Evolutionary conservation across 2,797 vertebrate genomes (phyloP), one percentile per base, ranked within the genome.

Genomic region (Coendou prehensilis): DNA sequence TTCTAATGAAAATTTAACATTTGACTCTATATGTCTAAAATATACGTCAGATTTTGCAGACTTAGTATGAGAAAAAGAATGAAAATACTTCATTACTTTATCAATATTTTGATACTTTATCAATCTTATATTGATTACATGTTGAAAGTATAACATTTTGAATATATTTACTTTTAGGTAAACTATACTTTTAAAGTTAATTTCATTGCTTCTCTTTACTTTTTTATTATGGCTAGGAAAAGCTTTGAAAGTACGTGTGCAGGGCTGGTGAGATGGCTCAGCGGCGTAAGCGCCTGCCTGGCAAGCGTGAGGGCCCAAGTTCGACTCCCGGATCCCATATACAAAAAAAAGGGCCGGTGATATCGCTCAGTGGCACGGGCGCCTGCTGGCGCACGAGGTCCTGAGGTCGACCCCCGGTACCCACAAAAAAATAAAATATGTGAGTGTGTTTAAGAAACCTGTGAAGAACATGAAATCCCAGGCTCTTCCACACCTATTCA

Each of bases 121-220:
- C 37, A 41, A 41, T 47, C 91, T 84, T 75, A 64, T 81, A 69
- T 81, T 92, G 52, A 76, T 82, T 64, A 78, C 6, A 76, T 1
- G 2, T 47, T 89, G 45, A 81, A 75, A 89, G 63, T 10, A 50
- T 10, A 82, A 56, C 41, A 76, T 56, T 73, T 76, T n/a, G 7
- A 6, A 23, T 76, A 76, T 50, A 63, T 1, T 63, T 18, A 71
- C 30, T 80, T 73, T 47, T 89, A 81, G 57, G 2, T 79, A 30
- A 94, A 83, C n/a, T 50, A 71, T 45, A 56, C 18, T 54, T 47
- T 79, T 18, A 78, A 52, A 71, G 71, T 63, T 84, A 78, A 41
- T 84, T 93, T 76, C 45, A 22, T 45, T 52, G 45, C 56, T 57
- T 92, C 87, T 87, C 69, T 91, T 89, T 81, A 54, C 9, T 30